A percentile compares a stretch with the other conserved stretches of the same genome.
phyloP scores from a whole-genome alignment of 2,113 vertebrate genomes.

The Cyanoramphus novaezelandiae region DNA sequence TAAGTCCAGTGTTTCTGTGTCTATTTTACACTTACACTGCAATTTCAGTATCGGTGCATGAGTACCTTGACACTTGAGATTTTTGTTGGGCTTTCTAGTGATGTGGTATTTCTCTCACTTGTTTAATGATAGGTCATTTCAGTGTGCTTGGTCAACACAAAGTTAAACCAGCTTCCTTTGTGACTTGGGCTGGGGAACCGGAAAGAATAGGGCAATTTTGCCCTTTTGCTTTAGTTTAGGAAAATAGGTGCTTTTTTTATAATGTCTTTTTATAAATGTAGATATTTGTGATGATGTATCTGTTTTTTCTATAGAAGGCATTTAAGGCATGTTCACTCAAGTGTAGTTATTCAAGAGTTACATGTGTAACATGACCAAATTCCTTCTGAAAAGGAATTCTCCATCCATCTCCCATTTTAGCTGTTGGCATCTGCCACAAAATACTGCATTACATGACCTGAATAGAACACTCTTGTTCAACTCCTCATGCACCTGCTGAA shows the following conservation, averaged over 20 bases:
- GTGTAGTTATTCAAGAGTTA: neutral
- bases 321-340: neutral
- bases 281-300: neutral
- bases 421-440: neutral
- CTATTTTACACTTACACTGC: rapidly evolving
- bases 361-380: neutral
- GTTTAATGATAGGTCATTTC: neutral
- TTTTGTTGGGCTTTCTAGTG: neutral
- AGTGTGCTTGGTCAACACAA: rapidly evolving
- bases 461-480: neutral
- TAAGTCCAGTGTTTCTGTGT: neutral
- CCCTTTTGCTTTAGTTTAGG: neutral
- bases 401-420: neutral
- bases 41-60: neutral
- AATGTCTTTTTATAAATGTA: neutral
- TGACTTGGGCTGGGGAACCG: neutral
- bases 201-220: neutral
- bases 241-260: neutral
- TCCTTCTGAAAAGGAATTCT: neutral
- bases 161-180: neutral
- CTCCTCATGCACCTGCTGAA: neutral
- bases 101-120: neutral
- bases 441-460: neutral
- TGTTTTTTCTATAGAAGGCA: neutral
- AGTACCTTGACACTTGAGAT: neutral